Percentiles rank a stretch among this genome's conserved stretches.
Conservation (phyloP, 2,888 invertebrate genomes). For the Sarcophaga variegata region DNA sequence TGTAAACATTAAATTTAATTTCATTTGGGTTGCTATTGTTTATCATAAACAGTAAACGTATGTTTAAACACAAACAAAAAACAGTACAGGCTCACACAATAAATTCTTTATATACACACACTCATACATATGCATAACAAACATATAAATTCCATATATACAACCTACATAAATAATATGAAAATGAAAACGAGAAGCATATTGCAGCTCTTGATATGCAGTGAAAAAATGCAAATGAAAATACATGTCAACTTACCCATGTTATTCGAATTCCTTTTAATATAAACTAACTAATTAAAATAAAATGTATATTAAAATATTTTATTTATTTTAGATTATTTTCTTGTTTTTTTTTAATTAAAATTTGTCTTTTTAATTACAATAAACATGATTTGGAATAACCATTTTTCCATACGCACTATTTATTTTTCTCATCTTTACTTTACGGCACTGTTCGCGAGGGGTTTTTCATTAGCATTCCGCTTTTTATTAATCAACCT, state of each 20-base stretch:
- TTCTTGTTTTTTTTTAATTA: neutral
- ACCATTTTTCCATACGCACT: conserved; percentile 15
- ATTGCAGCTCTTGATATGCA: neutral
- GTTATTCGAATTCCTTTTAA: conserved; percentile 4
- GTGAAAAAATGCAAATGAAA: neutral
- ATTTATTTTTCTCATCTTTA: conserved; percentile 41
- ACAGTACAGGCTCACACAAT: neutral
- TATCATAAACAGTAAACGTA: neutral
- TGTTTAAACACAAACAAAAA: neutral
- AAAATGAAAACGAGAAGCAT: neutral
- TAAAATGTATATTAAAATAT: too few relatives aligned
- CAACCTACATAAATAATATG: too few relatives aligned
- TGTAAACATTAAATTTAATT: neutral
- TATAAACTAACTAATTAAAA: neutral
- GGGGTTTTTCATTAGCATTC: conserved; percentile 27
- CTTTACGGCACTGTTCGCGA: conserved; percentile 42
- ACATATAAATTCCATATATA: neutral
- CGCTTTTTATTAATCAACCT: neutral
- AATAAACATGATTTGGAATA: conserved; percentile 7
- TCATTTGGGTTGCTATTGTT: neutral
- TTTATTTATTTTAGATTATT: too few relatives aligned
- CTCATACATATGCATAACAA: neutral
- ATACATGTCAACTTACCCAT: conserved; percentile 51
- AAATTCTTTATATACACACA: neutral
- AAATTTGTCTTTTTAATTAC: neutral